Evolutionary conservation across 2,113 vertebrate species (phyloP).

Genomic region (Cygnus atratus): DNA sequence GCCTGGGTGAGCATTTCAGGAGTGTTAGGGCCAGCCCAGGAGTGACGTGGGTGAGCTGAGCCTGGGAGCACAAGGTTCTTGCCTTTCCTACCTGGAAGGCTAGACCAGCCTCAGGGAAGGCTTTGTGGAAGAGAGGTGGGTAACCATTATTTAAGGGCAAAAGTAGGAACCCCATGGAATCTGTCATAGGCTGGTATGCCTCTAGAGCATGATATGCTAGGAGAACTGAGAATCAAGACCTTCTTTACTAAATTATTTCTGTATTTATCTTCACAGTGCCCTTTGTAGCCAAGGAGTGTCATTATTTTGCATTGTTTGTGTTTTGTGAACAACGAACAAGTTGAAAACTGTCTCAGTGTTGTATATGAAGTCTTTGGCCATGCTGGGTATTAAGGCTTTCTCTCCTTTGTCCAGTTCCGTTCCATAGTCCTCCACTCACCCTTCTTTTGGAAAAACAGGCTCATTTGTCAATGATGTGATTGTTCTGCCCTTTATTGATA

Average conservation of each 20-base stretch:
- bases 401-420: background rate
- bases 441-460: background rate
- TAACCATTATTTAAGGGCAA: background rate
- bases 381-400: background rate
- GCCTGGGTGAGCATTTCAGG: background rate
- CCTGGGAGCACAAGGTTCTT: background rate
- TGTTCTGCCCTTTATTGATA: background rate
- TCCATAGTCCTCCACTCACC: background rate
- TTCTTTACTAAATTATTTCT: background rate
- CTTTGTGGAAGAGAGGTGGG: background rate
- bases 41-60: background rate
- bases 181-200: background rate
- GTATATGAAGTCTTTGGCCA: background rate
- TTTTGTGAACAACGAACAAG: background rate
- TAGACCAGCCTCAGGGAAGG: background rate
- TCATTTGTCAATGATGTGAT: background rate
- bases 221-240: background rate
- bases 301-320: background rate
- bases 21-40: background rate
- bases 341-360: background rate
- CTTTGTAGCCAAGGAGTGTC: background rate
- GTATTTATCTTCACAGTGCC: background rate
- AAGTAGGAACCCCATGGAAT: background rate
- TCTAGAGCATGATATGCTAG: background rate
- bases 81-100: background rate